These are phyloP conservation scores for Amphipoea oculea DNA, from an alignment of 2,888 invertebrate species.

Conservation along the genomic window DNA sequence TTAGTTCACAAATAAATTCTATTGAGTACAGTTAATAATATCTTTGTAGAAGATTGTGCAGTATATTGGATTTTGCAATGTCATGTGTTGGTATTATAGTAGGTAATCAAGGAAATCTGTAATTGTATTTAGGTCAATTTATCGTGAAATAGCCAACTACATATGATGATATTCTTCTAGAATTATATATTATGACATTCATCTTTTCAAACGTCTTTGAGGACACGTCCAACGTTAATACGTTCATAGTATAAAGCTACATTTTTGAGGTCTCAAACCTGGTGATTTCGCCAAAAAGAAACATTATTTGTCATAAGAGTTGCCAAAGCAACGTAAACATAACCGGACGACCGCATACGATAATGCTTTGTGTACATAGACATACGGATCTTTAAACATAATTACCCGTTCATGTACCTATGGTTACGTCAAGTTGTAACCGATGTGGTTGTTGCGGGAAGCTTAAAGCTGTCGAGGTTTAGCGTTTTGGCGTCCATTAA, in stretches of 20 bases:
- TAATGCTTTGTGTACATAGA: slow-evolving; percentile 14
- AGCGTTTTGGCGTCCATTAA: slow-evolving; percentile 78
- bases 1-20: slow-evolving; percentile 13
- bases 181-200: neutral
- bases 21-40: neutral
- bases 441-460: slow-evolving; percentile 79
- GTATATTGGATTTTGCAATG: neutral
- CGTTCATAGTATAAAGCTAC: neutral
- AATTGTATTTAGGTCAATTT: neutral
- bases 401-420: slow-evolving; percentile 39
- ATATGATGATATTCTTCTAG: neutral
- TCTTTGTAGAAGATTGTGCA: slow-evolving; percentile 15
- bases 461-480: slow-evolving; percentile 78
- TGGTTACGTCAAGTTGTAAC: slow-evolving; percentile 65
- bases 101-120: neutral
- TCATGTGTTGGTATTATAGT: neutral
- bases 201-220: neutral
- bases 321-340: neutral
- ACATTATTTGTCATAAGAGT: slow-evolving; percentile 11
- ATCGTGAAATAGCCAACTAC: neutral
- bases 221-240: neutral
- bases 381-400: slow-evolving; percentile 31
- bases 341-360: neutral
- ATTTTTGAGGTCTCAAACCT: neutral
- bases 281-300: neutral